phyloP scores from a whole-genome alignment of 2,113 vertebrate genomes.

The Plotosus lineatus region DNA sequence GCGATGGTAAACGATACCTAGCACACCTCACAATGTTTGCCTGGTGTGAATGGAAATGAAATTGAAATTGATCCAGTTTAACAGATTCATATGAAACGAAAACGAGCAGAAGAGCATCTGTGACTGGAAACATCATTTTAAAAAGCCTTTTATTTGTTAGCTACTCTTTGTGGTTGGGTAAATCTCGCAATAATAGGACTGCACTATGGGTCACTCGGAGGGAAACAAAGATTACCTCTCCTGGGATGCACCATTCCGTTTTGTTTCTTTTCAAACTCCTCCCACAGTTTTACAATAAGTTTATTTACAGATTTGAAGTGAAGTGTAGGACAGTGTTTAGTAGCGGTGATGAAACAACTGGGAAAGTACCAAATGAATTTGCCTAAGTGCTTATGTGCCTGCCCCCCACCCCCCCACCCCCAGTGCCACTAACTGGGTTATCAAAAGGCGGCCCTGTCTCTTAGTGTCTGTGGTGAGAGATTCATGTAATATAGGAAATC shows the following conservation, averaged over 20 bases:
- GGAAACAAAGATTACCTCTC: background rate
- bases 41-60: background rate
- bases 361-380: slow-evolving; percentile 14
- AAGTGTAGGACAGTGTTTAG: background rate
- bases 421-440: no score
- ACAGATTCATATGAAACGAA: background rate
- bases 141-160: background rate
- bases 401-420: background rate
- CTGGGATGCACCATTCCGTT: background rate
- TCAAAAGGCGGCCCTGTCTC: no score
- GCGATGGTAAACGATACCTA: background rate
- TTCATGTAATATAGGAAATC: no score
- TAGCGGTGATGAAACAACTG: background rate
- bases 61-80: background rate
- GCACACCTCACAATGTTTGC: background rate
- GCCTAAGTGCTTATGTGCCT: background rate
- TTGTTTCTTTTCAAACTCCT: background rate
- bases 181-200: background rate
- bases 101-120: background rate
- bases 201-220: background rate
- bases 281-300: background rate
- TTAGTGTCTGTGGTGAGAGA: no score
- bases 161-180: background rate
- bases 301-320: no score
- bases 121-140: background rate